Base-by-base conservation (phyloP, 2,113 vertebrate species). In the Cheirogaleus medius region DNA sequence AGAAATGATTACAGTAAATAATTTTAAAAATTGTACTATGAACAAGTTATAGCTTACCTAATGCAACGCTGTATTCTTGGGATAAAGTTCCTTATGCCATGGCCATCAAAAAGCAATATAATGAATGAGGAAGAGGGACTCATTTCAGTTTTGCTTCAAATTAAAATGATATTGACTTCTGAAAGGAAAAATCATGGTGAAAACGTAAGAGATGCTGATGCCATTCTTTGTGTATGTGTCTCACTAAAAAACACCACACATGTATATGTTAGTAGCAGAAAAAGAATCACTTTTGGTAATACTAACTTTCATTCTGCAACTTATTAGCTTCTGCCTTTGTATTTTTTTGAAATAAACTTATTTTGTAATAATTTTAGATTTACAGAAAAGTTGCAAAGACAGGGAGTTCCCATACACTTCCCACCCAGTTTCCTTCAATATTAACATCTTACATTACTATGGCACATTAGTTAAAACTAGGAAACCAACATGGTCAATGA, bases 81-180 rank as follows among this genome's bases (percentile, higher is more conserved):
- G 47, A 81, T 80, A 91, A 94, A 92, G 44, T 68, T 90, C 52
- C 52, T 97, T 96, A 92, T 90, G 81, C 69, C 81, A 97, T 96
- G 92, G 63, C 71, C 94, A 92, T 93, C 94, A 93, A 69, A 96
- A 87, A 81, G 52, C 71, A 77, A 17, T 77, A 88, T 14, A 91
- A 90, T 74, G 68, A 78, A 69, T 39, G 32, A 78, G 13, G 42
- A 96, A 42, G 74, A 83, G 54, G 21, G 71, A 73, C 52, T 11
- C 84, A 95, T 94, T 56, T 87, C 76, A 64, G 91, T 63, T 90
- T 95, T 97, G 76, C 82, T 96, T 94, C 92, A 92, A 94, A 85
- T 91, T 63, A 95, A 93, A 77, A 97, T 87, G 42, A 73, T 81
- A 97, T 1, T 49, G 73, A 89, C 84, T 89, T 96, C 94, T 95